These are phyloP conservation scores for Cromileptes altivelis DNA, from an alignment of 2,113 vertebrate species.

Conservation along the genomic window DNA sequence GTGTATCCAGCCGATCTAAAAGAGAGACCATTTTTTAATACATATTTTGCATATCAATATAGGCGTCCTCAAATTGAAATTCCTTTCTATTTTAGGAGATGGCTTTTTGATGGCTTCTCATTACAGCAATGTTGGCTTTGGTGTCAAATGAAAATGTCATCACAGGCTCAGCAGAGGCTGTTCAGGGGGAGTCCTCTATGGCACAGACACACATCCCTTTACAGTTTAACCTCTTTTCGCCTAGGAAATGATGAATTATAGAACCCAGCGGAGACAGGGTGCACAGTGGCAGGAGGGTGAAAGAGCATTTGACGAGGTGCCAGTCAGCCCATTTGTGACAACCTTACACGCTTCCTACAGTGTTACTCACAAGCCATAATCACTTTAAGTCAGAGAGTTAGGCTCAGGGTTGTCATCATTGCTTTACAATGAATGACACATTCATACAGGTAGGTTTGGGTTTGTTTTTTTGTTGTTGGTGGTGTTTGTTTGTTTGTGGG, in stretches of 20 bases:
- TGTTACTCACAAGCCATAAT: slow-evolving; percentile 49
- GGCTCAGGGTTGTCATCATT: slow-evolving; percentile 6
- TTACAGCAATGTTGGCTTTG: slow-evolving; percentile 76
- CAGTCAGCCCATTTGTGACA: slow-evolving; percentile 46
- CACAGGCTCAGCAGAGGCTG: slow-evolving; percentile 62
- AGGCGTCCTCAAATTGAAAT: slow-evolving; percentile 77
- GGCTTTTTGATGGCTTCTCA: slow-evolving; percentile 80
- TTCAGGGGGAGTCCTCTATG: slow-evolving; percentile 29
- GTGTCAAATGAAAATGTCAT: slow-evolving; percentile 84
- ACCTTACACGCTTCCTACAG: slow-evolving; percentile 29
- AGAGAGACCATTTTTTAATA: slow-evolving; percentile 54
- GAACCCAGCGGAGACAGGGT: slow-evolving; percentile 12
- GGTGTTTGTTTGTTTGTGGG: too few species aligned
- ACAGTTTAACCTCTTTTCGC: slow-evolving; percentile 67
- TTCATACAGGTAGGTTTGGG: too few species aligned
- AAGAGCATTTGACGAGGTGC: slow-evolving; percentile 49
- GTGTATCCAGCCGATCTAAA: slow-evolving; percentile 51
- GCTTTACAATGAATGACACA: neutral
- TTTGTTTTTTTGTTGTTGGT: too few species aligned
- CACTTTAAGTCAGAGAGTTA: slow-evolving; percentile 33
- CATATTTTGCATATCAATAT: slow-evolving; percentile 84
- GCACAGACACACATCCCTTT: slow-evolving; percentile 64
- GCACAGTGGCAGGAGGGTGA: slow-evolving; percentile 12
- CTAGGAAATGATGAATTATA: slow-evolving; percentile 56
- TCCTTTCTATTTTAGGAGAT: slow-evolving; percentile 79